Conservation (phyloP, 2,888 invertebrate species). For the Saturnia japonica region DNA sequence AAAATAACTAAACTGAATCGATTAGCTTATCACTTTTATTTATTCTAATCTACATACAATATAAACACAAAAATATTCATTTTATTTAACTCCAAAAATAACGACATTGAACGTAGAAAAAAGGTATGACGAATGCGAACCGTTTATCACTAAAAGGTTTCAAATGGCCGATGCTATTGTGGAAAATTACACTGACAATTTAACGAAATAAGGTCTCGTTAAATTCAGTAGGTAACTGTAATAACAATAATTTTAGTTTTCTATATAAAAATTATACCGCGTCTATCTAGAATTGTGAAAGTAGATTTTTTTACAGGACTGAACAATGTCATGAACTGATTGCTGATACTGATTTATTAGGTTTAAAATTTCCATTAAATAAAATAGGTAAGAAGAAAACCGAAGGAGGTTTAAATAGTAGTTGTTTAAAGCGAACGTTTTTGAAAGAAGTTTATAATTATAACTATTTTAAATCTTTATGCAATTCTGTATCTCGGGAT, state of each 20-base stretch:
- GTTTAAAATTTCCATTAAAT: no score
- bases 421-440: neutral
- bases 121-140: neutral
- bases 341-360: no score
- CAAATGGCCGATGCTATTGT: slow-evolving; percentile 4
- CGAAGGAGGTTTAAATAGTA: no score
- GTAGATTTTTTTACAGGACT: neutral
- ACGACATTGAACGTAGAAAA: slow-evolving; percentile 3
- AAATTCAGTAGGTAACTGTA: neutral
- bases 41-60: neutral
- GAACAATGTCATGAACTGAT: no score
- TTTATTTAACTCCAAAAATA: neutral
- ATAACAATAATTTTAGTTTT: neutral
- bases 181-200: neutral
- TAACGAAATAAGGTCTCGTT: neutral
- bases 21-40: neutral
- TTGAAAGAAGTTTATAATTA: neutral
- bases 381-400: no score
- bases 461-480: neutral
- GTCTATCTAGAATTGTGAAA: neutral
- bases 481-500: neutral
- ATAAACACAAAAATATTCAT: neutral
- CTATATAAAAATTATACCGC: neutral
- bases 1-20: neutral
- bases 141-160: slow-evolving; percentile 4